phyloP scores from a whole-genome alignment of 1,140 invertebrate genomes.

The Drosophila ercepeae region DNA sequence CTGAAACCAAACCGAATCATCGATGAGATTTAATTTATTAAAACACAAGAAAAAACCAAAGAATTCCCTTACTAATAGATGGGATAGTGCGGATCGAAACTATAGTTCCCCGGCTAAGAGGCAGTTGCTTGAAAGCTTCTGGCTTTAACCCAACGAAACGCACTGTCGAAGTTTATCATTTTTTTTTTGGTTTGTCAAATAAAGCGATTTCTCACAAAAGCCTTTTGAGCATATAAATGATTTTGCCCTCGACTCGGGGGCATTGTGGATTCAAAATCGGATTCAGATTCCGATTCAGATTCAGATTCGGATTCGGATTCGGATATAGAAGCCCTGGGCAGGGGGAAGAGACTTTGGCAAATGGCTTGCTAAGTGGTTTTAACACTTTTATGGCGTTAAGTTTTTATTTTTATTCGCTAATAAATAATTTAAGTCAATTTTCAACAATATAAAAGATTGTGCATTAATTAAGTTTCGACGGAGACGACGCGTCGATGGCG shows the following conservation, averaged over 20 bases:
- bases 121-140: neutral
- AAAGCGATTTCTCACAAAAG: conserved; percentile 57
- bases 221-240: conserved; percentile 54
- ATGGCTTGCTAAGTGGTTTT: conserved; percentile 83
- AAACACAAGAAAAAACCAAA: conserved; percentile 24
- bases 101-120: neutral
- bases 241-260: conserved; percentile 43
- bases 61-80: conserved; percentile 20
- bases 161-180: conserved; percentile 15
- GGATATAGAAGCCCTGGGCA: neutral
- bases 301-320: conserved; percentile 1
- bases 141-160: conserved; percentile 1
- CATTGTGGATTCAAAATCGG: conserved; percentile 35
- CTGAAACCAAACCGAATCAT: conserved; percentile 9
- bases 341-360: conserved; percentile 58
- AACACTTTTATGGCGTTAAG: conserved; percentile 83
- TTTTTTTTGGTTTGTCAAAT: conserved; percentile 30
- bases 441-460: conserved; percentile 67
- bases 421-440: conserved; percentile 83
- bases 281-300: neutral
- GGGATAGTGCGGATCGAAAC: neutral
- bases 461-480: conserved; percentile 72
- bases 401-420: conserved; percentile 83
- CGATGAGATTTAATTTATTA: conserved; percentile 45
- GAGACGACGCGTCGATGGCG: conserved; percentile 36